phyloP scores from a whole-genome alignment of 2,113 vertebrate species.

The Mus spicilegus region DNA sequence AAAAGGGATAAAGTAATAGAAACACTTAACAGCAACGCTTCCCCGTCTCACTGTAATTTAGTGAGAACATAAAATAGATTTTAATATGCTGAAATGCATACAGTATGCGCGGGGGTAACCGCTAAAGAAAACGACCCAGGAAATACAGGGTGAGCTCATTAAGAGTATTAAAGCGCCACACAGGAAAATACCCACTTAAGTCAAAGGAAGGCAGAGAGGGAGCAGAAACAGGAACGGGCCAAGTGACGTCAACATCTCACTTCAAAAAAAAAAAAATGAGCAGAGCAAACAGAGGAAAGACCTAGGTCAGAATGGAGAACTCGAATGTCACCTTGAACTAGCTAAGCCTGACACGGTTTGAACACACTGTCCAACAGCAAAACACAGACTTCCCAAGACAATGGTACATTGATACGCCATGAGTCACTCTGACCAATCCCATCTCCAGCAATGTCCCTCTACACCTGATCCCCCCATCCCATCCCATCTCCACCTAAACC shows the following conservation, averaged over 20 bases:
- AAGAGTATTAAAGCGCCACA: background rate
- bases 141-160: background rate
- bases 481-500: accelerated
- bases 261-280: background rate
- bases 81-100: background rate
- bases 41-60: background rate
- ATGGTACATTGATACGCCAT: background rate
- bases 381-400: background rate
- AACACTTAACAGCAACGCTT: background rate
- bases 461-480: background rate
- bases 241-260: background rate
- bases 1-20: background rate
- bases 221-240: no score
- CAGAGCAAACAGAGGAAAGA: background rate
- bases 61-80: background rate
- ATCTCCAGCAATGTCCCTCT: background rate
- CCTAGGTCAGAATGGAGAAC: background rate
- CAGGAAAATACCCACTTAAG: background rate
- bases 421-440: background rate
- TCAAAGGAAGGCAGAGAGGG: background rate
- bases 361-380: background rate
- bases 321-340: background rate
- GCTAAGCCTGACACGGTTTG: background rate
- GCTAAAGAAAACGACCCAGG: background rate
- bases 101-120: background rate